phyloP scores from a whole-genome alignment of 2,797 vertebrate species.

The Acanthurus leucopareius region DNA sequence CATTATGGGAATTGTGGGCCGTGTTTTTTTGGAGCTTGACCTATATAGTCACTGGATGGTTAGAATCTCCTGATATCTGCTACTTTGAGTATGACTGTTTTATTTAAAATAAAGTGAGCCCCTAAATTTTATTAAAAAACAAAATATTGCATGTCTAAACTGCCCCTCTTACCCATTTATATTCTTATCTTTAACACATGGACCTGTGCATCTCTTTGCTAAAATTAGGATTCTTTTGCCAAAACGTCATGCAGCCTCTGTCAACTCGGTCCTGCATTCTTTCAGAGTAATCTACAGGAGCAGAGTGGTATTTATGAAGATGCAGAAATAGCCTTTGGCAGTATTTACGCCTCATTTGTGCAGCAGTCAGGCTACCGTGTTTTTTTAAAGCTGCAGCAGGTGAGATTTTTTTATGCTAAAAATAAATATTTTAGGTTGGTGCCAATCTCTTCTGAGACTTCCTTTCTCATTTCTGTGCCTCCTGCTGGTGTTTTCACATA shows the following conservation, averaged over 20 bases:
- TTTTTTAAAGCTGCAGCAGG: slow-evolving; percentile 50
- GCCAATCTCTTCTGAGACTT: slow-evolving; percentile 17
- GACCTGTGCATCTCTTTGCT: slow-evolving; percentile 35
- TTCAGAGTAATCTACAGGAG: slow-evolving; percentile 38
- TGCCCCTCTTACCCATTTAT: neutral
- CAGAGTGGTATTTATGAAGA: slow-evolving; percentile 48
- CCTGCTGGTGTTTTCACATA: slow-evolving; percentile 41
- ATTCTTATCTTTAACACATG: slow-evolving; percentile 19
- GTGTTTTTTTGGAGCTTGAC: neutral
- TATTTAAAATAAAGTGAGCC: neutral
- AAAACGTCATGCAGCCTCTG: slow-evolving; percentile 27
- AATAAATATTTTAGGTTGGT: slow-evolving; percentile 31
- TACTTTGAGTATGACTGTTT: neutral
- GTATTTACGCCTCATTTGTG: slow-evolving; percentile 52
- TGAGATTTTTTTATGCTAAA: slow-evolving; percentile 38
- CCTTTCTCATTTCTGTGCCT: slow-evolving; percentile 6
- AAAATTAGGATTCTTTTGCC: slow-evolving; percentile 27
- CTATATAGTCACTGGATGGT: neutral
- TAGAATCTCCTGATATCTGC: neutral
- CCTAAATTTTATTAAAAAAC: neutral
- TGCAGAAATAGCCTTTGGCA: slow-evolving; percentile 59
- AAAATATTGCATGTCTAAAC: neutral
- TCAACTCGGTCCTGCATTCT: slow-evolving; percentile 20
- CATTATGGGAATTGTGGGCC: neutral
- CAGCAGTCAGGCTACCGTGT: slow-evolving; percentile 20